phyloP scores from a whole-genome alignment of 2,113 vertebrate genomes.

The Platycercus adscitus region DNA sequence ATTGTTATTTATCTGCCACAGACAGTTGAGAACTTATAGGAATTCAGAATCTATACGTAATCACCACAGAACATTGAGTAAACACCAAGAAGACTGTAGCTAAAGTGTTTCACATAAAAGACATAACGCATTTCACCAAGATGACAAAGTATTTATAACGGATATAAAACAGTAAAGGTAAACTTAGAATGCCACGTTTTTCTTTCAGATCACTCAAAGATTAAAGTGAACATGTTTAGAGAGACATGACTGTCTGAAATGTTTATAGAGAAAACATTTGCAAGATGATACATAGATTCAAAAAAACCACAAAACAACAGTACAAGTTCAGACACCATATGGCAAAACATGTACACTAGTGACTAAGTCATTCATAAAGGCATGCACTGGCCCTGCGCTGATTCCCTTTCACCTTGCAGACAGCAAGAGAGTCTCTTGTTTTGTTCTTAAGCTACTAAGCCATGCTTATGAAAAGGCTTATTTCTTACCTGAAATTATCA shows the following conservation, averaged over 20 bases:
- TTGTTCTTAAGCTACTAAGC: neutral
- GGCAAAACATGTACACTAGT: constrained; percentile 34
- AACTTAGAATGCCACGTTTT: constrained; percentile 46
- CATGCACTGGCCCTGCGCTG: neutral
- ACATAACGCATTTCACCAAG: constrained; percentile 7
- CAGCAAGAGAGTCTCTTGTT: neutral
- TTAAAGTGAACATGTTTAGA: constrained; percentile 70
- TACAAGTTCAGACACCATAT: constrained; percentile 66
- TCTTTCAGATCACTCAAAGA: constrained; percentile 59
- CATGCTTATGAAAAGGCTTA: neutral
- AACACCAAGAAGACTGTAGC: neutral
- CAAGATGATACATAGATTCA: constrained; percentile 66
- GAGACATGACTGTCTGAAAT: constrained; percentile 71
- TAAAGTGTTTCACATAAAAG: neutral
- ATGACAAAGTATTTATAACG: constrained; percentile 8
- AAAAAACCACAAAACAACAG: constrained; percentile 26
- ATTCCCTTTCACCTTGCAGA: constrained; percentile 34
- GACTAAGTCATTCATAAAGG: constrained; percentile 62
- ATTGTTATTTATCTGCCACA: neutral
- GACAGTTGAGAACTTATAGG: neutral
- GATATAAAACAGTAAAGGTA: constrained; percentile 30
- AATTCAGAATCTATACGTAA: neutral
- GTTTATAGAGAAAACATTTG: constrained; percentile 76
- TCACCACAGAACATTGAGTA: neutral
- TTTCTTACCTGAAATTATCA: neutral